Conservation (phyloP, 2,888 invertebrate species). For the Drosophila kambysellisi region DNA sequence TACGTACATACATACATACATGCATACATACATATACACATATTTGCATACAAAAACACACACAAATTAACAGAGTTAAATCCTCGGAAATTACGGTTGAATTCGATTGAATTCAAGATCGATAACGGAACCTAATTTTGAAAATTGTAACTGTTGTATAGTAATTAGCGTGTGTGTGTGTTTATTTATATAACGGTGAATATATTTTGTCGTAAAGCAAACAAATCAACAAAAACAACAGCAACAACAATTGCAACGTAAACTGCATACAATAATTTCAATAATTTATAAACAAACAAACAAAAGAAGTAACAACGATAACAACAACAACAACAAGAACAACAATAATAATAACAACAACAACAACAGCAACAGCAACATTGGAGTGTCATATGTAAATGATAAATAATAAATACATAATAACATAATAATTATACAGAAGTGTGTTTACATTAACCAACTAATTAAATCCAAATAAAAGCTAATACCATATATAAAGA, state of each 20-base stretch:
- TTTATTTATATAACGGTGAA: constrained; percentile 36
- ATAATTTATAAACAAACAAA: constrained; percentile 1
- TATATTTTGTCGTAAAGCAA: constrained; percentile 21
- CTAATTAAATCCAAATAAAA: constrained; percentile 16
- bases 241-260: constrained; percentile 41
- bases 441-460: constrained; percentile 37
- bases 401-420: constrained; percentile 44
- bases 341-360: constrained; percentile 15
- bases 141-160: constrained; percentile 10
- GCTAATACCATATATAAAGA: constrained; percentile 27
- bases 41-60: background rate
- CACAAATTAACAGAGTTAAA: background rate
- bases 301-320: constrained; percentile 26
- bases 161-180: constrained; percentile 16
- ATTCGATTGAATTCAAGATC: constrained; percentile 29
- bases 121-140: constrained; percentile 27
- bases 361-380: constrained; percentile 46
- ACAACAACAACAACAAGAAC: constrained; percentile 23
- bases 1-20: background rate
- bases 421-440: constrained; percentile 26
- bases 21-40: background rate
- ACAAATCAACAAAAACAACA: constrained; percentile 32
- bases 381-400: constrained; percentile 48
- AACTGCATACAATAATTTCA: constrained; percentile 20
- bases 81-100: constrained; percentile 9